Percentiles rank a stretch among this genome's conserved stretches.
These are phyloP conservation scores for Encarsia formosa DNA, from an alignment of 2,888 invertebrate genomes.

Conservation along the genomic window DNA sequence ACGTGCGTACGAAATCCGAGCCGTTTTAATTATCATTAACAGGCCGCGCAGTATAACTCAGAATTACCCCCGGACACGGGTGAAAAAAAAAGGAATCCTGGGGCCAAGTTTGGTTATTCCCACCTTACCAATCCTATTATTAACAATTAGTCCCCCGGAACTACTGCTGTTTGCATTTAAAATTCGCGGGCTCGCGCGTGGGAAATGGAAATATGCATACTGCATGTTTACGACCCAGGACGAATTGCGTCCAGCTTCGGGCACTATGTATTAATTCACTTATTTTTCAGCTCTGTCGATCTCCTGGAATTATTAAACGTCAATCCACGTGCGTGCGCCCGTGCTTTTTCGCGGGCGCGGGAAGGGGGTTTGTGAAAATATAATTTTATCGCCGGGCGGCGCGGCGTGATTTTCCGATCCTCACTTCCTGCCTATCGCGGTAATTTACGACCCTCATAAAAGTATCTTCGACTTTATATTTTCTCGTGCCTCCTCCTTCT, in stretches of 20 bases:
- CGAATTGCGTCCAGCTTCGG: no score
- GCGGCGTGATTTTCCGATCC: conserved; percentile 15
- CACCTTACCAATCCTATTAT: conserved; percentile 53
- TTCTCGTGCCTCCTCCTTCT: background rate
- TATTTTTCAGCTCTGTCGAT: conserved; percentile 3
- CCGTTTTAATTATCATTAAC: conserved; percentile 52
- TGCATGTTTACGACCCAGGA: conserved; percentile 45
- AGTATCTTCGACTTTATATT: conserved; percentile 17
- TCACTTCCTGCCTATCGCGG: conserved; percentile 20
- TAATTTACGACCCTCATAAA: conserved; percentile 23
- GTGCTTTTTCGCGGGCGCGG: background rate
- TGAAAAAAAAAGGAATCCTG: conserved; percentile 5
- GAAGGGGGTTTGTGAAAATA: background rate
- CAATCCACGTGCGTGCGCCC: no score
- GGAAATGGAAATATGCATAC: conserved; percentile 52
- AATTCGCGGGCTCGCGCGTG: conserved; percentile 42
- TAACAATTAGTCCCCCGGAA: conserved; percentile 52
- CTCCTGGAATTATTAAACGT: no score
- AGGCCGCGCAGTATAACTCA: conserved; percentile 44
- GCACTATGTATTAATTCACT: no score
- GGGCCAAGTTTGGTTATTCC: conserved; percentile 48
- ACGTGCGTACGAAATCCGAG: no score
- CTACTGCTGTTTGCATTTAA: conserved; percentile 52
- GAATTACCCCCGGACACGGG: conserved; percentile 48
- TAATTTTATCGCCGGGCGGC: background rate